Evolutionary conservation across 2,797 vertebrate genomes (phyloP), one percentile per base, ranked within the genome.

Genomic region (Catamblyrhynchus diadema): DNA sequence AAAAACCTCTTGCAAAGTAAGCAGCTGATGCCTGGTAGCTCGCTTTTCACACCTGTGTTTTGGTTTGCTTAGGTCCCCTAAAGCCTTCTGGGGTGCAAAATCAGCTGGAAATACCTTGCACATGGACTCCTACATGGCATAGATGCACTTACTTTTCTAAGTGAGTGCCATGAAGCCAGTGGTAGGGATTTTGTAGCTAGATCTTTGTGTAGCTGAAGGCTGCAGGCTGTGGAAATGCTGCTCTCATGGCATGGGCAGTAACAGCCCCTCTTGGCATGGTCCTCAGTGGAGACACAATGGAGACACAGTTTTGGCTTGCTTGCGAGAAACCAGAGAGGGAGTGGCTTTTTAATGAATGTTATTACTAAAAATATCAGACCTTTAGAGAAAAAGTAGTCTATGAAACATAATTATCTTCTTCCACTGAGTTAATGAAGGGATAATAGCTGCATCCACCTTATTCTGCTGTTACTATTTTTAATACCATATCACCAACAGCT

Each of bases 201-300:
- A 30, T 53, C 8, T 60, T 44, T 64, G 44, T 37, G 71, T 6
- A 51, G 69, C 56, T 59, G 82, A 64, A 59, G 59, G 53, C 16
- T 65, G 30, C 35, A 21, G 61, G 77, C 65, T 51, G n/a, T 28
- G 64, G 10, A 37, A 53, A 54, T 16, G 30, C 61, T 66, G 70
- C 6, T 3, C 15, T 44, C 1, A 3, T 2, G 13, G 17, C 13
- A 5, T 0, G 0, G 48, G 47, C 59, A 69, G 35, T 0, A 0
- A 5, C 37, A 39, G 35, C 18, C 1, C 1, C 1, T 37, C 44
- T n/a, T 39, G 81, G 37, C 8, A 0, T n/a, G 18, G 48, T 56
- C 37, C 24, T 91, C 18, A 2, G 6, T 9, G 33, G 59, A 61
- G 53, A 47, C 48, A 30, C 27, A 51, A 20, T 11, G 45, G 53